Base-by-base conservation (phyloP, 2,797 vertebrate species). In the Poliocrania exsul region DNA sequence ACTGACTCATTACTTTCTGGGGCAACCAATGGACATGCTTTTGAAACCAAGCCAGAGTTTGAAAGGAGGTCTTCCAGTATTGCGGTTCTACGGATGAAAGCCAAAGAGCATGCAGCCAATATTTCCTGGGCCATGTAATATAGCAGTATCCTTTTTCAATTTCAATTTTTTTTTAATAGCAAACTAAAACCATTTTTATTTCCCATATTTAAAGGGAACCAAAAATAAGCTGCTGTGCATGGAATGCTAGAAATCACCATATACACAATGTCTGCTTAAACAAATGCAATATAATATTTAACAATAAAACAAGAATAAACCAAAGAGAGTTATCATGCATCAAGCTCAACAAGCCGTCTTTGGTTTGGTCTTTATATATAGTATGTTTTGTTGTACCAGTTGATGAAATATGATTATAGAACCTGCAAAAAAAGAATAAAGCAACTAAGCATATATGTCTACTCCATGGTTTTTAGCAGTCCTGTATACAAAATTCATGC, bases 81-180 rank as follows among this genome's bases (percentile, higher is more conserved):
- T 50, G 99, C 99, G 9, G 99, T 99, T 94, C 98, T 99, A 97
- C 99, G 99, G 96, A 99, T 99, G 99, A 99, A 99, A 97, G 99
- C 99, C 95, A 99, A 99, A 97, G 99, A 99, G 97, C 99, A 99
- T 92, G 96, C 99, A 42, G 99, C 99, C 93, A 99, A 99, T 98
- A 99, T 99, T 98, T 99, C 99, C 89, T 99, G 99, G 99, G 99
- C 99, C 96, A 99, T 99, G 98, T 99, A 98, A 99, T 97, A 96
- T 82, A 96, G 82, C 88, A 96, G 84, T 94, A 93, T 70, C 29
- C 7, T 80, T 64, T 92, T 64, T 75, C 75, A 2, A 35, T 42
- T 71, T 66, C 21, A 29, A 84, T 90, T 71, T 51, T 14, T 95
- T 95, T 92, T 88, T 28, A 75, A 70, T 95, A 97, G 94, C 79